Evolutionary conservation across 2,888 invertebrate genomes (phyloP).

Genomic region (Uropetala carovei): DNA sequence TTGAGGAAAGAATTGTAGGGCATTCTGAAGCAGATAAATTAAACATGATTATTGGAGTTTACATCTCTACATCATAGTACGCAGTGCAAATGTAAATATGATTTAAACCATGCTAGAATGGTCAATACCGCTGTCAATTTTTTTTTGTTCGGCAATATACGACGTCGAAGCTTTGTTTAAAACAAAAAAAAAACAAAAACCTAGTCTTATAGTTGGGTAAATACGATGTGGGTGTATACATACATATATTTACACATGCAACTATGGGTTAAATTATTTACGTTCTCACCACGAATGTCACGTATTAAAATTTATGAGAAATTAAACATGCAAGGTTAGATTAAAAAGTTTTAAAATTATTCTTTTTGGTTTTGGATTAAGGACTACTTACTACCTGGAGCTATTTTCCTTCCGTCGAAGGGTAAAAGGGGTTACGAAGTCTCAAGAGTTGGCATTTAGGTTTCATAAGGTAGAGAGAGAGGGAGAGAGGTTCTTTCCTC

Average conservation of each 20-base stretch:
- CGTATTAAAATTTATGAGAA: constrained; percentile 22
- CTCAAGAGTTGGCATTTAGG: constrained; percentile 18
- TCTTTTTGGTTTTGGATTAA: background rate
- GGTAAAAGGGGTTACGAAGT: background rate
- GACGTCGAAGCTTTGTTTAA: too few species aligned
- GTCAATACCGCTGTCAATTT: too few species aligned
- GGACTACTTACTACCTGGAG: background rate
- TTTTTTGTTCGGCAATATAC: too few species aligned
- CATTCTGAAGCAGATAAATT: too few species aligned
- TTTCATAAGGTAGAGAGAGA: background rate
- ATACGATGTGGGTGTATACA: background rate
- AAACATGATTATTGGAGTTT: too few species aligned
- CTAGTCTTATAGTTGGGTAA: background rate
- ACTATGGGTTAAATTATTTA: background rate
- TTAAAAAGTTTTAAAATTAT: too few species aligned
- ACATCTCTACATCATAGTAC: too few species aligned
- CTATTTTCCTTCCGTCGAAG: background rate
- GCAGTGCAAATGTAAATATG: too few species aligned
- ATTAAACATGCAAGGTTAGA: constrained; percentile 12
- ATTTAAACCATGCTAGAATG: too few species aligned
- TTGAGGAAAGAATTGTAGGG: too few species aligned
- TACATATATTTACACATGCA: background rate
- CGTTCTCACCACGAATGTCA: background rate
- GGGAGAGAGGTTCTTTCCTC: background rate
- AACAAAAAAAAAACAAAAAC: too few species aligned